phyloP scores from a whole-genome alignment of 2,797 vertebrate species.

The Cuniculus paca region DNA sequence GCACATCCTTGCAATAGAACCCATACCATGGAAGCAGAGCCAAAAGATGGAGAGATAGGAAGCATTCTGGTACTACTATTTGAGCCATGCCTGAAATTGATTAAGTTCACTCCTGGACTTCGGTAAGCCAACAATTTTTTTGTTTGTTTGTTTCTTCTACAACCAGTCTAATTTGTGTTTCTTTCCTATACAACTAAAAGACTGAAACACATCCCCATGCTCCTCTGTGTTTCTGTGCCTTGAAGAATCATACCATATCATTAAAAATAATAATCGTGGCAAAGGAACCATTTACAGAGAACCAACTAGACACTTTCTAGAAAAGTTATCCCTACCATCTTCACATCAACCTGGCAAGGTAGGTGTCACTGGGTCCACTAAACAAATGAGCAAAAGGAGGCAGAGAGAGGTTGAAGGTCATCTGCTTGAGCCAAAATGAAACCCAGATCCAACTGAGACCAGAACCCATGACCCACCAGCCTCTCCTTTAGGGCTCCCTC shows the following conservation, averaged over 20 bases:
- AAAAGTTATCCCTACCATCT: background rate
- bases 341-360: background rate
- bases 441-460: background rate
- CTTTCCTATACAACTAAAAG: constrained; percentile 42
- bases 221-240: background rate
- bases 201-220: background rate
- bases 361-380: background rate
- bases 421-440: background rate
- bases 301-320: background rate
- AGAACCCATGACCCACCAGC: background rate
- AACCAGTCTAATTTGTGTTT: constrained; percentile 16
- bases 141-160: constrained; percentile 29
- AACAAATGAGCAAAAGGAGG: constrained; percentile 27
- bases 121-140: background rate
- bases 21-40: background rate
- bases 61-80: background rate
- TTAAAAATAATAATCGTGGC: background rate
- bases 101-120: background rate
- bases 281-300: background rate
- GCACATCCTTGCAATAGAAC: background rate
- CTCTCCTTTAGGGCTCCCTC: background rate
- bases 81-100: constrained; percentile 41
- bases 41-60: constrained; percentile 13
- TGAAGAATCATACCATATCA: constrained; percentile 26
- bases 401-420: background rate